Base-by-base conservation (phyloP, 2,888 invertebrate genomes). In the Phymatocera aterrima region DNA sequence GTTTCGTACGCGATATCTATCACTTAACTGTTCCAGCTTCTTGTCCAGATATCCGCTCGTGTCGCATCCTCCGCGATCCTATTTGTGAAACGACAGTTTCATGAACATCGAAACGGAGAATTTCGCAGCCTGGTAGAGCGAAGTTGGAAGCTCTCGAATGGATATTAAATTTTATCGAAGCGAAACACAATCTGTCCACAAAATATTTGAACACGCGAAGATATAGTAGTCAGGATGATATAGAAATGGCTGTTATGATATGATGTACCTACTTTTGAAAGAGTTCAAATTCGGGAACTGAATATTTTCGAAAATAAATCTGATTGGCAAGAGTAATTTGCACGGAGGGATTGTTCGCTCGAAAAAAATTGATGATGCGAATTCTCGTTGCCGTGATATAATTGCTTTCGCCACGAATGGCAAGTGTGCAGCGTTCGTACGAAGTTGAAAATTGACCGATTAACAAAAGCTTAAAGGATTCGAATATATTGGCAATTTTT, bases 151-250 rank as follows among this genome's bases (percentile, higher is more conserved):
- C 34, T 18, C 8, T 64, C 34, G 12, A 64, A 37, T 1, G 37
- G 61, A 64, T 64, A 64, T 64, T 64, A 64, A 64, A 64, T 64
- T 64, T 64, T 12, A 37, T 64, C 61, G 37, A 28, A 28, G 12
- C 54, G 21, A 57, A 5, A 28, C 57, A 1, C 21, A 5, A n/a
- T n/a, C 10, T 8, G 24, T 12, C 3, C 1, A 12, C 3, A 0
- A 28, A 2, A 2, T 28, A 28, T 57, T 28, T 57, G 24, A 4
- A 57, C 28, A 57, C n/a, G n/a, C n/a, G n/a, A n/a, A 28, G 28
- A 28, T 57, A 57, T 51, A 28, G 4, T 57, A 10, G n/a, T n/a
- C n/a, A n/a, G n/a, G n/a, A n/a, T n/a, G n/a, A n/a, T n/a, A n/a
- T n/a, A n/a, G n/a, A n/a, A n/a, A n/a, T n/a, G n/a, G n/a, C n/a